A percentile compares a stretch with the other conserved stretches of the same genome.
These are phyloP conservation scores for Penaeus monodon DNA, from an alignment of 2,888 invertebrate species.

Conservation along the genomic window DNA sequence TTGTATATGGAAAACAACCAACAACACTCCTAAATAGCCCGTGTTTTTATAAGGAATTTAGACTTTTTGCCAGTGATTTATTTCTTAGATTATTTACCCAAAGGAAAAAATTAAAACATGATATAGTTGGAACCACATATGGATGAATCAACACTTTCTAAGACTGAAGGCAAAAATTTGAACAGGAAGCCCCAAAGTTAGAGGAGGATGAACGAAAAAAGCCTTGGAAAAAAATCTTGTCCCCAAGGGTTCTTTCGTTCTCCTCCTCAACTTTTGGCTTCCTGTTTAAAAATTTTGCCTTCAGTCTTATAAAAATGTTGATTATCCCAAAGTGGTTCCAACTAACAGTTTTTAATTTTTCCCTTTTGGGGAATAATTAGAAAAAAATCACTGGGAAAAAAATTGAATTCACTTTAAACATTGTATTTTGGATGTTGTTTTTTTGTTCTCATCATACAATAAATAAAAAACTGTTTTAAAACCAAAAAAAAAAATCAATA, in stretches of 20 bases:
- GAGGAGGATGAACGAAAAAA: slow-evolving; percentile 43
- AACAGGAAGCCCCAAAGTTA: slow-evolving; percentile 17
- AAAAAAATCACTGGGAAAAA: too few species aligned
- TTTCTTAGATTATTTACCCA: too few species aligned
- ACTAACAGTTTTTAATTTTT: too few species aligned
- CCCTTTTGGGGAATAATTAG: too few species aligned
- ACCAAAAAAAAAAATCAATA: not conserved
- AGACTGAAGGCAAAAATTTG: not conserved
- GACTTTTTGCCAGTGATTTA: too few species aligned
- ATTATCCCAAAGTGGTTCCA: not conserved
- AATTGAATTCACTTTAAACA: too few species aligned
- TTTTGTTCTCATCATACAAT: too few species aligned
- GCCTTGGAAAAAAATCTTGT: slow-evolving; percentile 2
- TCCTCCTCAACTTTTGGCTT: slow-evolving; percentile 33
- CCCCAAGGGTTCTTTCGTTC: slow-evolving; percentile 30
- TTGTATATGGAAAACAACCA: too few species aligned
- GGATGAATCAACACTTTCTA: not conserved
- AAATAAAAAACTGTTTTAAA: not conserved
- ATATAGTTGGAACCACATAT: not conserved
- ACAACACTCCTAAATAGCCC: too few species aligned
- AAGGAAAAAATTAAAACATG: too few species aligned
- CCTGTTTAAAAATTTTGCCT: slow-evolving; percentile 1
- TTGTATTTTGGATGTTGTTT: too few species aligned
- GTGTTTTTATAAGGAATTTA: too few species aligned
- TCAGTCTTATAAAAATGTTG: not conserved